Percentiles rank a stretch among this genome's conserved stretches.
These are phyloP conservation scores for Vireo griseus DNA, from an alignment of 2,797 vertebrate genomes.

Conservation along the genomic window DNA sequence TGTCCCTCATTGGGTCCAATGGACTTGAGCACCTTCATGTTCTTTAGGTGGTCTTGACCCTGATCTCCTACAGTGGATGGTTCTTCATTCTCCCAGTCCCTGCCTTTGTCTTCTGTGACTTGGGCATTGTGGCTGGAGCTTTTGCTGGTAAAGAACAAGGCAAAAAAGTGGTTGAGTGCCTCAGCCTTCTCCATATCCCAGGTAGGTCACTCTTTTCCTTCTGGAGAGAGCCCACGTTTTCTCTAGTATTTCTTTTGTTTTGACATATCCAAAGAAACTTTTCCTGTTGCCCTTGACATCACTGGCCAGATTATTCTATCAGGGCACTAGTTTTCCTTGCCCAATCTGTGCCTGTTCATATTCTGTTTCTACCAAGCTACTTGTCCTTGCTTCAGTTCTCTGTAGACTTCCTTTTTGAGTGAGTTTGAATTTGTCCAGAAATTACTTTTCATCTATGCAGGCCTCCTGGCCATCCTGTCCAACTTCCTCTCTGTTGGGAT, in stretches of 20 bases:
- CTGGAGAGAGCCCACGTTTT: background rate
- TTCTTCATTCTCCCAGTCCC: background rate
- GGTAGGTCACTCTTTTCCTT: background rate
- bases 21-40: background rate
- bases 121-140: background rate
- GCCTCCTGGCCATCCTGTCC: background rate
- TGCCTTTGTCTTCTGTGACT: background rate
- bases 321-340: background rate
- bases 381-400: background rate
- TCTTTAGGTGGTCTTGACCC: background rate
- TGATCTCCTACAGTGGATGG: background rate
- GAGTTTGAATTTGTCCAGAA: background rate
- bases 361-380: background rate
- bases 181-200: background rate
- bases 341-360: accelerated
- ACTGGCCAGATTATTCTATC: background rate
- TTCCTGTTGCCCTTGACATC: background rate
- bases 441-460: background rate
- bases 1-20: background rate
- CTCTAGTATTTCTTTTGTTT: background rate
- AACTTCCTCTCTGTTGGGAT: background rate
- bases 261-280: accelerated
- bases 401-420: background rate
- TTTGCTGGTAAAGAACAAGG: background rate
- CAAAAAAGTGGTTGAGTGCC: background rate